Evolutionary conservation across 2,113 vertebrate species (phyloP).

Genomic region (Grammomys dolichurus): DNA sequence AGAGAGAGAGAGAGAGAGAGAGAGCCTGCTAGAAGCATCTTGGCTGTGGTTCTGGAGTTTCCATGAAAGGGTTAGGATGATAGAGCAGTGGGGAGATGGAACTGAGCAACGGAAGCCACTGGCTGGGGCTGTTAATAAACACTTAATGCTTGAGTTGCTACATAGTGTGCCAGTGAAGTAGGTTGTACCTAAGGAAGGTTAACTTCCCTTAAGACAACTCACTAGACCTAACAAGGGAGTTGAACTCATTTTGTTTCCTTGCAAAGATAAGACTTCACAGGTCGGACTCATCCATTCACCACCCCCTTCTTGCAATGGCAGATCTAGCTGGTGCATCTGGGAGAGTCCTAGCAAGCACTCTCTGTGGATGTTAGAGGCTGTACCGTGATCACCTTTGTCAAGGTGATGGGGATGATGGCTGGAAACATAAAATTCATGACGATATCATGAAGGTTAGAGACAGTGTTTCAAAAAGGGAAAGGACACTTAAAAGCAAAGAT

Average conservation of each 20-base stretch:
- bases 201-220: background rate
- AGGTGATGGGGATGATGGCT: background rate
- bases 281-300: background rate
- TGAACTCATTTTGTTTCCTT: background rate
- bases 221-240: background rate
- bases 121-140: background rate
- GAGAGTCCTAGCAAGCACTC: too few species aligned
- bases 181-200: background rate
- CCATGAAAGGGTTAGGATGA: background rate
- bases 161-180: background rate
- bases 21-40: background rate
- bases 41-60: background rate
- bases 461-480: background rate
- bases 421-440: background rate
- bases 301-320: background rate
- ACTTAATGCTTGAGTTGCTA: background rate
- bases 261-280: background rate
- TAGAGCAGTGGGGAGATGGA: fast-evolving
- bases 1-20: too few species aligned
- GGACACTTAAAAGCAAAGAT: background rate
- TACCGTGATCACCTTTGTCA: background rate
- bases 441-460: background rate
- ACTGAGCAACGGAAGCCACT: background rate
- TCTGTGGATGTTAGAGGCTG: background rate
- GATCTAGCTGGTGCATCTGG: background rate